Evolutionary conservation across 2,113 vertebrate genomes (phyloP).

Genomic region (Orientallactaga bullata): DNA sequence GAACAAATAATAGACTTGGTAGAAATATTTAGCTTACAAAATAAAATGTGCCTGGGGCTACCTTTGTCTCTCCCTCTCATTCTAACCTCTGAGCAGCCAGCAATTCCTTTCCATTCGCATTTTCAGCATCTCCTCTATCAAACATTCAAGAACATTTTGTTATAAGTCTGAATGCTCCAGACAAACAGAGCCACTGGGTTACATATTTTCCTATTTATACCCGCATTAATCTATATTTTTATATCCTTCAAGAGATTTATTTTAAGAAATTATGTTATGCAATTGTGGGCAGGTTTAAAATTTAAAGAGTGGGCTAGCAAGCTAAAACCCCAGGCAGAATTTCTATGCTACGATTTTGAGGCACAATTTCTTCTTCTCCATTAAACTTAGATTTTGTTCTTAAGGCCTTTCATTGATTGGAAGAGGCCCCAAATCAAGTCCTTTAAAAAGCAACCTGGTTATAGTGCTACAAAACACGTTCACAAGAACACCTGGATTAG

Average conservation of each 20-base stretch:
- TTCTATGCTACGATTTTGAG: not conserved
- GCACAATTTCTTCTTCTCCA: not conserved
- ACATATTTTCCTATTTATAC: not conserved
- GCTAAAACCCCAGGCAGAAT: not conserved
- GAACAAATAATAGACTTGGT: constrained; percentile 41
- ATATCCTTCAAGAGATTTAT: not conserved
- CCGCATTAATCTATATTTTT: not conserved
- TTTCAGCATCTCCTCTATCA: constrained; percentile 28
- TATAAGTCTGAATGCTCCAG: not conserved
- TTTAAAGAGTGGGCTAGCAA: not conserved
- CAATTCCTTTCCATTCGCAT: constrained; percentile 31
- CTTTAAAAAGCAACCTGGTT: not conserved
- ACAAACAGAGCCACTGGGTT: not conserved
- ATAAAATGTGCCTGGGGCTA: not conserved
- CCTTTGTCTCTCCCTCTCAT: constrained; percentile 4
- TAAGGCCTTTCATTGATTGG: not conserved
- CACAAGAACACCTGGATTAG: not conserved
- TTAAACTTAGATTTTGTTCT: not conserved
- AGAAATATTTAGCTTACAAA: constrained; percentile 28
- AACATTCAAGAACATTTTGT: not conserved
- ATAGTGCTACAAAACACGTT: not conserved
- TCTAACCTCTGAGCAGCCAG: not conserved
- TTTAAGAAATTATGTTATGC: not conserved
- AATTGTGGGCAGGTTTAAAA: not conserved
- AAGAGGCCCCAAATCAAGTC: not conserved